Conservation (phyloP, 2,113 vertebrate species). For the Microtus pennsylvanicus region DNA sequence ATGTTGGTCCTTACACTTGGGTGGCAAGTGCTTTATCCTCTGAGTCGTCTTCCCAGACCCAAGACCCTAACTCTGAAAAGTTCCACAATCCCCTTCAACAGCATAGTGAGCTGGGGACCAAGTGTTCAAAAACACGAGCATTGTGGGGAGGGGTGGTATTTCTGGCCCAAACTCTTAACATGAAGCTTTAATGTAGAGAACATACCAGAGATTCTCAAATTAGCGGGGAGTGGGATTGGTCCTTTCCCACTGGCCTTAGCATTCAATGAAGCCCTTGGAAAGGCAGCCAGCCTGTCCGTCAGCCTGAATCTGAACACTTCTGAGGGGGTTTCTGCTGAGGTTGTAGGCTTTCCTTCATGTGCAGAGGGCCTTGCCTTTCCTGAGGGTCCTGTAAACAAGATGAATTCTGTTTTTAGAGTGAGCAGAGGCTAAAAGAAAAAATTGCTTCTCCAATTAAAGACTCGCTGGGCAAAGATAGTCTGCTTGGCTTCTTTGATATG, state of each 20-base stretch:
- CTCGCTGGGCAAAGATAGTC: slow-evolving; percentile 49
- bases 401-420: slow-evolving; percentile 19
- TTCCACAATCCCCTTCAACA: neutral
- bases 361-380: slow-evolving; percentile 24
- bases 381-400: slow-evolving; percentile 51
- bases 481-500: slow-evolving; percentile 69
- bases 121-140: neutral
- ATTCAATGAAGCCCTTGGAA: neutral
- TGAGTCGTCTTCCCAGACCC: neutral
- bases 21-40: neutral
- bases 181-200: neutral
- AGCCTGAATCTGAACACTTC: neutral
- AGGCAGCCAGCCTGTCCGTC: neutral
- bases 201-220: neutral
- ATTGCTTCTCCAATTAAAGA: slow-evolving; percentile 52
- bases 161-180: neutral
- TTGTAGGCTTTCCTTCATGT: neutral
- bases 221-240: neutral
- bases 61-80: neutral
- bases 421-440: slow-evolving; percentile 62
- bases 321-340: neutral
- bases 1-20: neutral
- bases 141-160: neutral
- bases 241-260: neutral
- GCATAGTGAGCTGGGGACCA: neutral